Conservation (phyloP, 2,113 vertebrate species). For the Maccullochella peelii region DNA sequence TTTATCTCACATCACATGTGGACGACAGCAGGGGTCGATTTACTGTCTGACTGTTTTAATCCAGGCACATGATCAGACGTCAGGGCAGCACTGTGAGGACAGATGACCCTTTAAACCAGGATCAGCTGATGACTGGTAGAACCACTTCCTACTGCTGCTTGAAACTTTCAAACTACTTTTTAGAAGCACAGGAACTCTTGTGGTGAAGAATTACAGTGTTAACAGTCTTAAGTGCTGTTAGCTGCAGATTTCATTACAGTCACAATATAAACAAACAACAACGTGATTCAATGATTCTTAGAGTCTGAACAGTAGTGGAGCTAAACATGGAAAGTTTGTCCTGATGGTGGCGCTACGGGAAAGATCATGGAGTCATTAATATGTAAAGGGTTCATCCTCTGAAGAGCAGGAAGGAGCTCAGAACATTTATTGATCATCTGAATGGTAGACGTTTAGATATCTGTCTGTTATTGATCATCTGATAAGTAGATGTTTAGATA, state of each 20-base stretch:
- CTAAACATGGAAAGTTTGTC: background rate
- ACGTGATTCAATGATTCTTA: background rate
- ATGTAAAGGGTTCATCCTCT: background rate
- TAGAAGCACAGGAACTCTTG: background rate
- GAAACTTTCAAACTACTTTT: background rate
- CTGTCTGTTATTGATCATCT: background rate
- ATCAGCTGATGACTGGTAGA: background rate
- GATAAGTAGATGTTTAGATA: background rate
- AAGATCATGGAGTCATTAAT: background rate
- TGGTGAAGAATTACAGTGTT: background rate
- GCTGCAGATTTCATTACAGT: conserved; percentile 4
- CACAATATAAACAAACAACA: background rate
- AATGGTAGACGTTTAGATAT: background rate
- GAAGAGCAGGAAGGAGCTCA: background rate
- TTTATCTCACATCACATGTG: conserved; percentile 19
- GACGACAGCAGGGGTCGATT: conserved; percentile 5
- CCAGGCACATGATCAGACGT: conserved; percentile 9
- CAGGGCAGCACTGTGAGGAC: conserved; percentile 5
- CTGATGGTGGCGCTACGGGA: background rate
- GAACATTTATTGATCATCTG: background rate
- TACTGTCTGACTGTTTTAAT: background rate
- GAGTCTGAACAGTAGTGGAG: background rate
- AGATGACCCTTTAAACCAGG: conserved; percentile 6
- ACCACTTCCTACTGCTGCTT: background rate
- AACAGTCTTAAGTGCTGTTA: background rate